These are phyloP conservation scores for Antechinus stuartii DNA, from an alignment of 2,113 vertebrate species.

Conservation along the genomic window DNA sequence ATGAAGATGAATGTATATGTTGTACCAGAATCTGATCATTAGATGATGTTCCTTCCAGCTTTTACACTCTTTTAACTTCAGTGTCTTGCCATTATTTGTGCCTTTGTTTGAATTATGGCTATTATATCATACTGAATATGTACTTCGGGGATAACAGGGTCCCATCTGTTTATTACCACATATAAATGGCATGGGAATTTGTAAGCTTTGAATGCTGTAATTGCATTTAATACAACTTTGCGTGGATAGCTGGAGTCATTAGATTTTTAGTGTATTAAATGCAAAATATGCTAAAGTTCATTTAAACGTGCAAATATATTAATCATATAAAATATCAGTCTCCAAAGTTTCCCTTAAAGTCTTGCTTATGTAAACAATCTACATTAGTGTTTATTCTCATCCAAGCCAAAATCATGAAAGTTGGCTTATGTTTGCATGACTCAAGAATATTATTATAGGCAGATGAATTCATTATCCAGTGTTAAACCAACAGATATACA, in stretches of 20 bases:
- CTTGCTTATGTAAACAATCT: background rate
- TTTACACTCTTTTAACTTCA: background rate
- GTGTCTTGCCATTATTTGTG: background rate
- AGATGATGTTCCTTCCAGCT: background rate
- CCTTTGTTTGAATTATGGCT: background rate
- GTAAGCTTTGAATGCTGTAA: background rate
- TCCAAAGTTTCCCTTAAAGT: background rate
- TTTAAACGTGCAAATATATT: background rate
- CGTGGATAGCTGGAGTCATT: background rate
- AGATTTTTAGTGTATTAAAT: background rate
- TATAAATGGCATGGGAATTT: background rate
- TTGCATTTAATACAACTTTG: background rate
- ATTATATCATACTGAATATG: background rate
- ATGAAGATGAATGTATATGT: background rate
- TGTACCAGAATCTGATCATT: background rate
- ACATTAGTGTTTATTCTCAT: background rate
- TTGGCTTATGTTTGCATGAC: background rate
- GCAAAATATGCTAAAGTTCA: background rate
- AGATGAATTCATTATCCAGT: constrained; percentile 1
- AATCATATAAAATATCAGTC: background rate
- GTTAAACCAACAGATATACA: background rate
- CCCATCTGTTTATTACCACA: background rate
- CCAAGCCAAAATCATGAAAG: background rate
- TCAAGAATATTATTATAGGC: background rate
- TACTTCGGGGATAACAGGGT: background rate